Evolutionary conservation across 2,888 invertebrate genomes (phyloP), one percentile per base, ranked within the genome.

Genomic region (Unio delphinus): DNA sequence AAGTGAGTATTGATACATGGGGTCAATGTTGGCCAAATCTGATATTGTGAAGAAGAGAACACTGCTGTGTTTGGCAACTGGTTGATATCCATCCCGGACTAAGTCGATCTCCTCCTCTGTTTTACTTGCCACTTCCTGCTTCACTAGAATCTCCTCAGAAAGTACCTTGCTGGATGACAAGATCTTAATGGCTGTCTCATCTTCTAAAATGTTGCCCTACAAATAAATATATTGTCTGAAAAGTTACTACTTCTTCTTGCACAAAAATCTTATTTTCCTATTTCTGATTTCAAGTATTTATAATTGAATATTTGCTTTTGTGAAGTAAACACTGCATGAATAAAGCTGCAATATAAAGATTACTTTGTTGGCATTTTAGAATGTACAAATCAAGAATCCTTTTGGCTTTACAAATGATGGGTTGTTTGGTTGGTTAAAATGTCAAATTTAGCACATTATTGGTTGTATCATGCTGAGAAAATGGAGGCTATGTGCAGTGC

Each of bases 1-100:
- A 68, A 97, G 91, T 0, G 97, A 97, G 86, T 96, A 97, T 89
- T 97, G 97, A 89, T 98, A 97, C 96, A 97, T 97, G 0, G 96
- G 96, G 86, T 97, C 96, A 70, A 98, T 95, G 83, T 94, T 94
- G 0, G 95, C 94, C 87, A 98, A 89, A 85, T 97, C 96, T 0
- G 95, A 94, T 73, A 97, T 95, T 85, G 96, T 96, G 91, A 97
- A 97, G 92, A 97, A 98, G 64, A 98, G 91, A 69, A 95, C 93
- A 1, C 89, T 89, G 69, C 89, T 86, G 81, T 90, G 89, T 64
- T 84, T 85, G 15, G 90, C 89, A 28, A 89, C 88, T 11, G 89
- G 89, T 79, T 87, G 87, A 76, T 90, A 90, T n/a, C 88, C 88
- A 77, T 88, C 84, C 54, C 89, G 76, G 26, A 88, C 87, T 55